Percentiles rank a stretch among this genome's conserved stretches.
Evolutionary conservation across 2,888 invertebrate genomes (phyloP).

Genomic region (Matsumyia berberina): DNA sequence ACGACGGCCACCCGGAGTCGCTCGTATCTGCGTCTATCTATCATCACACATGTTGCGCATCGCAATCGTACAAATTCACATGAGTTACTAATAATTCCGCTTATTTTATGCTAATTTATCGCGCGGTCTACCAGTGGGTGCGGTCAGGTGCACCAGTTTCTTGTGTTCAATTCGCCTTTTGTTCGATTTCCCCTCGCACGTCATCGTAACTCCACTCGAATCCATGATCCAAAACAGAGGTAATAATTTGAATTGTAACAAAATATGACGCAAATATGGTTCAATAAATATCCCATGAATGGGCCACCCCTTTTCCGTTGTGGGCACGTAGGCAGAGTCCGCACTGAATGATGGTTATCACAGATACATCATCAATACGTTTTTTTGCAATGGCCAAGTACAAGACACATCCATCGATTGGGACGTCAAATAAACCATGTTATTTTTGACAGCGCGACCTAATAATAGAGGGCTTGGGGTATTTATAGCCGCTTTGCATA

Average conservation of each 20-base stretch:
- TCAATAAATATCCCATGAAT: constrained; percentile 69
- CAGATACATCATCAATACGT: constrained; percentile 65
- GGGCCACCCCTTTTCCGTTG: constrained; percentile 51
- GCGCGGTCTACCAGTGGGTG: constrained; percentile 51
- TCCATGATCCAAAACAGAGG: constrained; percentile 33
- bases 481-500: constrained; percentile 74
- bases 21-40: constrained; percentile 51
- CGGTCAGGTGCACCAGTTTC: constrained; percentile 72
- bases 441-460: constrained; percentile 75
- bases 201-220: constrained; percentile 21
- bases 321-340: constrained; percentile 32
- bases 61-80: constrained; percentile 66
- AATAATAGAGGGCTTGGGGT: constrained; percentile 72
- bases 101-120: constrained; percentile 66
- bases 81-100: constrained; percentile 72
- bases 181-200: constrained; percentile 38
- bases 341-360: constrained; percentile 31
- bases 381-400: constrained; percentile 41
- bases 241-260: constrained; percentile 69
- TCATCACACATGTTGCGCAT: constrained; percentile 74
- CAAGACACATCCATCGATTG: constrained; percentile 72
- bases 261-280: constrained; percentile 73
- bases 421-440: constrained; percentile 75
- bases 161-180: constrained; percentile 25
- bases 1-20: constrained; percentile 73